Percentiles rank a stretch among this genome's conserved stretches.
These are phyloP conservation scores for Ibidorhyncha struthersii DNA, from an alignment of 2,113 vertebrate genomes.

Conservation along the genomic window DNA sequence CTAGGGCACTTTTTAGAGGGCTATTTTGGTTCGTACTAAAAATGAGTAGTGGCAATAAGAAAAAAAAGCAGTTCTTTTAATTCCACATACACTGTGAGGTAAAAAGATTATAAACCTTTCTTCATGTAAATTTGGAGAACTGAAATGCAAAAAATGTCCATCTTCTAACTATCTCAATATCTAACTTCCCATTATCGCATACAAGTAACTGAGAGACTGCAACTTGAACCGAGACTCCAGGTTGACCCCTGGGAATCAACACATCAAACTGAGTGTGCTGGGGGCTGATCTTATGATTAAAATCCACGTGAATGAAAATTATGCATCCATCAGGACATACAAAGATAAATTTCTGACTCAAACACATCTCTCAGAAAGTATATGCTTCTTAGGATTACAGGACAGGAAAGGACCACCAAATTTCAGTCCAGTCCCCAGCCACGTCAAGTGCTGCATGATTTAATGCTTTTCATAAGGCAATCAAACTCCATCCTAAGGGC, in stretches of 20 bases:
- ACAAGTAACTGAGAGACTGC: background rate
- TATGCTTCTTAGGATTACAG: accelerated
- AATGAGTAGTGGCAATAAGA: background rate
- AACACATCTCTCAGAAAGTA: background rate
- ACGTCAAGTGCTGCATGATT: background rate
- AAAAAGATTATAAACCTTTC: background rate
- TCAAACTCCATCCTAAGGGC: background rate
- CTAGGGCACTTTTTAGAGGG: background rate
- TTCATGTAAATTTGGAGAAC: background rate
- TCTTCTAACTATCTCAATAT: background rate
- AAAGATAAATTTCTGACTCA: background rate
- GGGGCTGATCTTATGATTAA: background rate
- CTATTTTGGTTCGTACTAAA: background rate
- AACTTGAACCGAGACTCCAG: background rate
- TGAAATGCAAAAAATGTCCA: background rate
- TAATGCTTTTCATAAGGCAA: background rate
- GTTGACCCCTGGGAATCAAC: background rate
- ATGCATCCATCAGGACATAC: background rate
- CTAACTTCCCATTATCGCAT: background rate
- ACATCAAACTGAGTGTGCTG: accelerated
- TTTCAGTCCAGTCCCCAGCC: background rate
- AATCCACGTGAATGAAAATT: background rate
- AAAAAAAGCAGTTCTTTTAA: background rate
- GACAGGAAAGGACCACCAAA: background rate
- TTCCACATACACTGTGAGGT: background rate